Base-by-base conservation (phyloP, 1,140 invertebrate species). In the Zaprionus lachaisei region DNA sequence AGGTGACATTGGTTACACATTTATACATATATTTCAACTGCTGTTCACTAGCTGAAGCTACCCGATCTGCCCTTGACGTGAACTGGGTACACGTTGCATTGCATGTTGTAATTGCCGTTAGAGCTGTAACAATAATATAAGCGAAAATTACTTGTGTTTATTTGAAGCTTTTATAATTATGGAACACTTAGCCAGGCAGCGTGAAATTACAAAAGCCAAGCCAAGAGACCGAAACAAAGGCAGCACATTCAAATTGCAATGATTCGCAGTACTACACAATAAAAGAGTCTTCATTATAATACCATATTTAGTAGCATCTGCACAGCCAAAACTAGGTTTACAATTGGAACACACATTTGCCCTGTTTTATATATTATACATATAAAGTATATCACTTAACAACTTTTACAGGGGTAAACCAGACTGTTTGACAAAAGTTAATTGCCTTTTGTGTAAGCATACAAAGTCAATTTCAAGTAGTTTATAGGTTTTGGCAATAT, bases 131-230 rank as follows among this genome's bases (percentile, higher is more conserved):
- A 60, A 58, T 44, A 67, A 72, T 67, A 72, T 26, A 58, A 51
- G 55, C 72, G 47, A 65, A 58, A 77, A 78, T 51, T 37, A 37
- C 80, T 72, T 57, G 26, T 64, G 54, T 70, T 56, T 64, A 56
- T 56, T 72, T 63, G 55, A 38, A 55, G 6, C 26, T 73, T 62
- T 34, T 28, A 69, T 79, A 85, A 79, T 86, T 87, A 79, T 83
- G 79, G 61, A 81, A 67, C 67, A 69, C 70, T 85, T 85, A 75
- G 79, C 51, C 83, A 79, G 72, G 49, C 66, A 83, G 54, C 67
- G 38, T 65, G 56, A 34, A 54, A 61, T 85, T 76, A 56, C 68
- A 12, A 71, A 75, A 71, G 41, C 1, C 2, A 24, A 54, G 47
- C 24, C 41, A 58, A 70, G 58, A 62, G 34, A 71, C 37, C 66